Evolutionary conservation across 2,113 vertebrate species (phyloP).

Genomic region (Neogobius melanostomus): DNA sequence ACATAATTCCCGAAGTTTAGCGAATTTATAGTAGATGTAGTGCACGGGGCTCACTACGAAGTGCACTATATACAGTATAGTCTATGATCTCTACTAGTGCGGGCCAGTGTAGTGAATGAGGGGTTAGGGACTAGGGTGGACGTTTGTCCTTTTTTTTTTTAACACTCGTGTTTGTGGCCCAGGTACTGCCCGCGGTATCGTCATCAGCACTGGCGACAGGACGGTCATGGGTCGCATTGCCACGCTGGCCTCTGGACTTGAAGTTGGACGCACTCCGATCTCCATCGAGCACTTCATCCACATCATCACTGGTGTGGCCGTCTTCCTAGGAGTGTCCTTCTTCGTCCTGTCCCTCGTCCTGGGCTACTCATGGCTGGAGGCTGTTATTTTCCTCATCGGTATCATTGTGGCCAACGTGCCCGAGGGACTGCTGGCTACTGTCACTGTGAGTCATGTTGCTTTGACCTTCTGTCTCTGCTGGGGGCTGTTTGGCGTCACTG

Average conservation of each 20-base stretch:
- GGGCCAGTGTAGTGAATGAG: too few relatives aligned
- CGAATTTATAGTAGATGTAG: too few relatives aligned
- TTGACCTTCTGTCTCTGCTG: too few relatives aligned
- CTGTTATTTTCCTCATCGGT: constrained; percentile 95
- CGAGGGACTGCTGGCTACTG: constrained; percentile 85
- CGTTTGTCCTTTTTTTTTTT: too few relatives aligned
- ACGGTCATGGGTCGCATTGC: constrained; percentile 96
- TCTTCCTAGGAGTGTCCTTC: constrained; percentile 94
- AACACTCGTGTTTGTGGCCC: neutral
- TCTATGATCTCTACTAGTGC: too few relatives aligned
- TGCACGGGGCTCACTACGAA: too few relatives aligned
- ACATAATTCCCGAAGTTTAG: too few relatives aligned
- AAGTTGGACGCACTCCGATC: constrained; percentile 88
- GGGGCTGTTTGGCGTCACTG: neutral
- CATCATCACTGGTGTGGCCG: constrained; percentile 93
- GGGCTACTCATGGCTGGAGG: constrained; percentile 92
- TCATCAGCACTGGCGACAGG: constrained; percentile 89
- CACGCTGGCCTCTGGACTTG: constrained; percentile 89
- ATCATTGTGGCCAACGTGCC: constrained; percentile 96
- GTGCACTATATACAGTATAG: too few relatives aligned
- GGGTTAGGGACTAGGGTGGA: too few relatives aligned
- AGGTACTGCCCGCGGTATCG: constrained; percentile 88
- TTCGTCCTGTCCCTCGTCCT: constrained; percentile 94
- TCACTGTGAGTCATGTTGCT: constrained; percentile 78
- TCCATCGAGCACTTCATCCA: constrained; percentile 94